Base-by-base conservation (phyloP, 2,113 vertebrate genomes). In the Colistium nudipinnis region DNA sequence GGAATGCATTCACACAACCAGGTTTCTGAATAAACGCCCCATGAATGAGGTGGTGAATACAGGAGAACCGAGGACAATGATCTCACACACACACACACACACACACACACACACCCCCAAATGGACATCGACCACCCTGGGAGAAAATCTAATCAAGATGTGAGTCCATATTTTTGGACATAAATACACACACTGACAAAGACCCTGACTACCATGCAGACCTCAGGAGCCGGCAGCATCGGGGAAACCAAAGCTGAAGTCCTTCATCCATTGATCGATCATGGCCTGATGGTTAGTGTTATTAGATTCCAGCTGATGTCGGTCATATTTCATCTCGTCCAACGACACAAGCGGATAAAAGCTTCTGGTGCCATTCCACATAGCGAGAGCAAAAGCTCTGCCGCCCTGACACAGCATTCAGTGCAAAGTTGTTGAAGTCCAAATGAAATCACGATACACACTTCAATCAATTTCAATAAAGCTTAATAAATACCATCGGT, bases 1-100 rank as follows among this genome's bases (percentile, higher is more conserved):
- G 88, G 88, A 90, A 90, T 85, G 87, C 82, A 82, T 81, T 90
- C 82, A 83, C 66, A 71, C 63, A 33, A 60, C 75, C 30, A 20
- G 39, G 49, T 77, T 76, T 82, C 80, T 89, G 80, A 87, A 86
- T 83, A 88, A 88, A 88, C 77, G 60, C n/a, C 14, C 54, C 8
- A 57, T 76, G 79, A 83, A 82, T 80, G 83, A 76, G 62, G 54
- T 17, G 52, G 47, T 13, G 60, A 74, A 69, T 45, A 13, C 43
- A 38, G 71, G 38, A 48, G 13, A 86, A 62, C 16, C 52, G 45
- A 38, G 24, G 43, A 62, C 14, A 2, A 49, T 48, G 55, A 60
- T 39, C 38, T 39, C n/a, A 16, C 47, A 25, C 35, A 57, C 22
- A 38, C 14, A 48, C 57, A 47, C 12, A 10, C 7, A 8, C 55